These are phyloP conservation scores for Periparus ater DNA, from an alignment of 2,797 vertebrate species.

Conservation along the genomic window DNA sequence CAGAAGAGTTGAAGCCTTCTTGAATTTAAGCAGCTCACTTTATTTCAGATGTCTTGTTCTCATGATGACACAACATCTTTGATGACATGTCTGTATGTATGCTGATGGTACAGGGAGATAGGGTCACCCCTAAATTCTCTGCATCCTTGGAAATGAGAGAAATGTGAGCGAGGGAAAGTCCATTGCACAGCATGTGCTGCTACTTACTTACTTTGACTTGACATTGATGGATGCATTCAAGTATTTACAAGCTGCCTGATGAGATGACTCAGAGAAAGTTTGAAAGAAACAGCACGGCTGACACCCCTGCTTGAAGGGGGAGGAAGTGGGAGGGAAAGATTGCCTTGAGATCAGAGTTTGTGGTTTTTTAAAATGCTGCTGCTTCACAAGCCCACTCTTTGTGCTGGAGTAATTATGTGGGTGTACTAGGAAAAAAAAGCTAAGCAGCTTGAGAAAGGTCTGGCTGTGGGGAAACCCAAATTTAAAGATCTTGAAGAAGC, in stretches of 20 bases:
- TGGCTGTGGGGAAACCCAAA: slow-evolving; percentile 62
- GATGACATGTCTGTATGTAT: not conserved
- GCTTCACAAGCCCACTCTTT: slow-evolving; percentile 74
- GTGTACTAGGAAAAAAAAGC: slow-evolving; percentile 64
- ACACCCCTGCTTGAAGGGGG: slow-evolving; percentile 68
- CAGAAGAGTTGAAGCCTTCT: not conserved
- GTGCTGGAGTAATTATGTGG: slow-evolving; percentile 76
- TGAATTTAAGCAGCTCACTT: not conserved
- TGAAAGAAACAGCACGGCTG: slow-evolving; percentile 67
- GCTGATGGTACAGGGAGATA: not conserved
- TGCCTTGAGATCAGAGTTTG: slow-evolving; percentile 75
- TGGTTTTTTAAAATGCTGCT: slow-evolving; percentile 73
- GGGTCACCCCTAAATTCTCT: not conserved
- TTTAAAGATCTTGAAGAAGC: slow-evolving; percentile 44
- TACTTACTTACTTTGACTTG: slow-evolving; percentile 43
- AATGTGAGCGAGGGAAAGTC: slow-evolving; percentile 8
- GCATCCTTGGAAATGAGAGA: not conserved
- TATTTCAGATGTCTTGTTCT: not conserved
- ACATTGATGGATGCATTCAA: slow-evolving; percentile 66
- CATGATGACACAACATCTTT: not conserved
- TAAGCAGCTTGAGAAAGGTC: slow-evolving; percentile 59
- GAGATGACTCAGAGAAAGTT: slow-evolving; percentile 71
- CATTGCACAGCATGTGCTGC: not conserved
- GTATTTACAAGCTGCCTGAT: slow-evolving; percentile 69
- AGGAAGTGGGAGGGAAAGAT: slow-evolving; percentile 72